Conservation (phyloP, 23 tunicate genomes). For the Pegea sp. region DNA sequence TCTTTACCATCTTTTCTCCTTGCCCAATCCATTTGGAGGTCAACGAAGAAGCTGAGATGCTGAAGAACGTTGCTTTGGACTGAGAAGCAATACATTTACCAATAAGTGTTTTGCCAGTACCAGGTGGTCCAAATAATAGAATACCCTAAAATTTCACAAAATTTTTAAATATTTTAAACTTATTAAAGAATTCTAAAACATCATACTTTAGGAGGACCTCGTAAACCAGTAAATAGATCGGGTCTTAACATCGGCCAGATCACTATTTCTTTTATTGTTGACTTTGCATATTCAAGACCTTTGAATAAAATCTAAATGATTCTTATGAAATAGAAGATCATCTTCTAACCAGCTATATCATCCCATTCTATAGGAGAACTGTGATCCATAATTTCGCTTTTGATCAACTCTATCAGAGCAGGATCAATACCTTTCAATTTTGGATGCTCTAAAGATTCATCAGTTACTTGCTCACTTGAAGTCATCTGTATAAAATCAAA, state of each 20-base stretch:
- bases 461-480: background rate
- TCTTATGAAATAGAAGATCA: background rate
- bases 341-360: constrained; percentile 97
- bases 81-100: constrained; percentile 96
- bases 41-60: constrained; percentile 85
- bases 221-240: constrained; percentile 77
- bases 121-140: constrained; percentile 94
- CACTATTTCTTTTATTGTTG: constrained; percentile 85
- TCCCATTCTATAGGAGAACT: constrained; percentile 72
- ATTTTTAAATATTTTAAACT: background rate
- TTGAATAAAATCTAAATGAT: background rate
- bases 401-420: constrained; percentile 56
- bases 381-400: constrained; percentile 93
- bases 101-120: constrained; percentile 93
- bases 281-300: constrained; percentile 85
- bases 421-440: constrained; percentile 90
- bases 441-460: constrained; percentile 13
- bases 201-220: constrained; percentile 87
- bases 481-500: background rate
- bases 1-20: constrained; percentile 86
- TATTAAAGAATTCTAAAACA: background rate
- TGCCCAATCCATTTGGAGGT: constrained; percentile 99
- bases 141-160: constrained; percentile 4
- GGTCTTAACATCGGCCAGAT: constrained; percentile 94
- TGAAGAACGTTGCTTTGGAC: constrained; percentile 87